A percentile compares a stretch with the other conserved stretches of the same genome.
phyloP scores from a whole-genome alignment of 2,113 vertebrate species.

The Sebastes fasciatus region DNA sequence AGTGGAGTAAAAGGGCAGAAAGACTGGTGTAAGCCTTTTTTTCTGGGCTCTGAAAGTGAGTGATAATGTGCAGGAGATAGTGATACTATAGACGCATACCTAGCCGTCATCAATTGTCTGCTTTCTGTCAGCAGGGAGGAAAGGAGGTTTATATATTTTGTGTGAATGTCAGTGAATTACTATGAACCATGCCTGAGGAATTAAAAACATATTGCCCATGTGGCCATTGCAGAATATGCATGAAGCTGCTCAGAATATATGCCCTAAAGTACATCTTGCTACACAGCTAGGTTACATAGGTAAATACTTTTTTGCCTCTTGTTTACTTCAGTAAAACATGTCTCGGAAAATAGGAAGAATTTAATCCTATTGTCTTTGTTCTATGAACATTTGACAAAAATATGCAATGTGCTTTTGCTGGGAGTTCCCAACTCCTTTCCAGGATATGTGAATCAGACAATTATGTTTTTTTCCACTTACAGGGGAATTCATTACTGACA shows the following conservation, averaged over 20 bases:
- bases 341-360: not conserved
- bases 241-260: not conserved
- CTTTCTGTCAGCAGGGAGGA: slow-evolving; percentile 17
- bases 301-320: not conserved
- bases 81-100: slow-evolving; percentile 11
- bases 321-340: not conserved
- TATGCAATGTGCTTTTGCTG: not conserved
- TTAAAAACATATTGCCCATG: not conserved
- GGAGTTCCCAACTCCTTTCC: not conserved
- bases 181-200: not conserved
- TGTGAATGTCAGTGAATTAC: not conserved
- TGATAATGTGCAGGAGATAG: slow-evolving; percentile 27
- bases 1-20: slow-evolving; percentile 6
- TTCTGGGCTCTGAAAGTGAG: slow-evolving; percentile 25
- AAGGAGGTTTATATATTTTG: not conserved
- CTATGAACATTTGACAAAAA: not conserved
- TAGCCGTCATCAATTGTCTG: slow-evolving; percentile 17
- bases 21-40: not conserved
- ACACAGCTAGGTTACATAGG: not conserved
- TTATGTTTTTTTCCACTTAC: not conserved
- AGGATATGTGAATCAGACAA: not conserved
- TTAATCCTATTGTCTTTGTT: not conserved
- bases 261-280: not conserved
- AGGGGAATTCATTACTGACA: not conserved
- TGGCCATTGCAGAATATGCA: not conserved